Base-by-base conservation (phyloP, 2,888 invertebrate genomes). In the Orthosia gothica region DNA sequence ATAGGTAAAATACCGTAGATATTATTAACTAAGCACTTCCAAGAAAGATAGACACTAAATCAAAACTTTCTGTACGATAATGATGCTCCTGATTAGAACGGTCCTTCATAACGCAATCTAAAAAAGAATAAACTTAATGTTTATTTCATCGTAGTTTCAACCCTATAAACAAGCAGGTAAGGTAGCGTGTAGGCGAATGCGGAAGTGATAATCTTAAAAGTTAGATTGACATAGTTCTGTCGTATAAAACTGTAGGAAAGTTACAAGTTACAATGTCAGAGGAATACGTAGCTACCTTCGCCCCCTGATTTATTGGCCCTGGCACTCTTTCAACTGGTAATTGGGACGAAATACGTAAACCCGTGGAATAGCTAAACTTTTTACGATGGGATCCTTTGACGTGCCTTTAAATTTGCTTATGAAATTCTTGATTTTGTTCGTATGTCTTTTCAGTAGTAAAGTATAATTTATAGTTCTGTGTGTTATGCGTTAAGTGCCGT, bases 121-220 rank as follows among this genome's bases (percentile, higher is more conserved):
- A 54, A 50, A 54, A 74, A 52, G 32, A 74, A 58, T 59, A 76
- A 61, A 70, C 69, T 58, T 26, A 58, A 78, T 72, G 69, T 72
- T 62, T 57, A 67, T 58, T 2, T 50, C 20, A 5, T 9, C n/a
- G 76, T 76, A 79, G 82, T 87, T 79, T 73, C 92, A 92, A 83
- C 92, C 93, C 92, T 93, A 92, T 75, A 84, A 87, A 88, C 84
- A 88, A 92, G 91, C 93, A 94, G 94, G 94, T 94, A 94, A 91
- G 88, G 74, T 85, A 90, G 89, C 81, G 77, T 88, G 88, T 92
- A 94, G 93, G 92, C 93, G 91, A 92, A 92, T 88, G 89, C 91
- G 94, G 94, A 94, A 95, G 94, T 94, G 94, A 95, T 95, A 95
- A 95, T 95, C 95, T 95, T 95, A 95, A 94, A 96, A 96, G 94